A percentile compares a stretch with the other conserved stretches of the same genome.
Conservation (phyloP, 2,888 invertebrate species). For the Itoplectis maculator region DNA sequence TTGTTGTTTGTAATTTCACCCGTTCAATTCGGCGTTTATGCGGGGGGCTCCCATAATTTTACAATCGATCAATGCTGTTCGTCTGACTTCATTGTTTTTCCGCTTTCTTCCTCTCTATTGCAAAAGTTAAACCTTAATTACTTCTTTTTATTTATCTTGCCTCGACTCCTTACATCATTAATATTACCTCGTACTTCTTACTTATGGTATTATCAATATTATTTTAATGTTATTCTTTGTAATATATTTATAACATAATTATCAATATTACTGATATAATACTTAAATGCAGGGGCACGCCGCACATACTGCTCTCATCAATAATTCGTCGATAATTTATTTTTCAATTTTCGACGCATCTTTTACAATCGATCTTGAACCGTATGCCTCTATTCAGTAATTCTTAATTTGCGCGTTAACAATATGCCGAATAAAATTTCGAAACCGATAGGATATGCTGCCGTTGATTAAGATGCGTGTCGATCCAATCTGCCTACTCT, state of each 20-base stretch:
- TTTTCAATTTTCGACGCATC: conserved; percentile 66
- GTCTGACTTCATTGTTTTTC: conserved; percentile 47
- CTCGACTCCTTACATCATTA: conserved; percentile 80
- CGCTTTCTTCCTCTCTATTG: conserved; percentile 75
- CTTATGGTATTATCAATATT: conserved; percentile 83
- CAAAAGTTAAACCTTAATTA: conserved; percentile 78
- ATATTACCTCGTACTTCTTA: conserved; percentile 83
- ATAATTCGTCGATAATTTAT: conserved; percentile 67
- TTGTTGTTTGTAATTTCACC: conserved; percentile 16
- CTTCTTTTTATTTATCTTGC: conserved; percentile 68
- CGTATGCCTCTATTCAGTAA: conserved; percentile 34
- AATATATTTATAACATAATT: conserved; percentile 81
- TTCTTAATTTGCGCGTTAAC: conserved; percentile 51
- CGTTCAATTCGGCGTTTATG: conserved; percentile 43
- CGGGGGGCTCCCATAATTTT: conserved; percentile 33
- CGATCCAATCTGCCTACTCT: conserved; percentile 36
- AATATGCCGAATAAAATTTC: conserved; percentile 30
- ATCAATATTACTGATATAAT: conserved; percentile 82
- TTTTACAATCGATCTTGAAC: conserved; percentile 68
- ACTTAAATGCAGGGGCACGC: conserved; percentile 82
- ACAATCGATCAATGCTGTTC: conserved; percentile 51
- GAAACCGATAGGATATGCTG: conserved; percentile 41
- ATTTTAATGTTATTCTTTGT: conserved; percentile 71
- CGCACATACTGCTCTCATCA: conserved; percentile 69
- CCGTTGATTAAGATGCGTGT: conserved; percentile 21